Evolutionary conservation across 2,113 vertebrate species (phyloP).

Genomic region (Notiomystis cincta): DNA sequence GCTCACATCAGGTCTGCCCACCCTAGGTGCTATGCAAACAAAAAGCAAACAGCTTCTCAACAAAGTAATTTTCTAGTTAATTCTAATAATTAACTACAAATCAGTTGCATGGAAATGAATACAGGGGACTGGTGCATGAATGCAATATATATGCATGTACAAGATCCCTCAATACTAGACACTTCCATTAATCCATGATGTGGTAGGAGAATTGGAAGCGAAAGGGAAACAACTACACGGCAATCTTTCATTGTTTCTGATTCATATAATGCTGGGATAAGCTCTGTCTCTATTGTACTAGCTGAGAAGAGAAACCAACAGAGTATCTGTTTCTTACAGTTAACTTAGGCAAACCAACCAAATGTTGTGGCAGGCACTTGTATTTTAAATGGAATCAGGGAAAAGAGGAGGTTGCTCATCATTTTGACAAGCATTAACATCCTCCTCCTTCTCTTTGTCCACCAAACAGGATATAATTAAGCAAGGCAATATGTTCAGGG

Average conservation of each 20-base stretch:
- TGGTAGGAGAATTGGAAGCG: not conserved
- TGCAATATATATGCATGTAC: not conserved
- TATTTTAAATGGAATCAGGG: not conserved
- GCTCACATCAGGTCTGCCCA: not conserved
- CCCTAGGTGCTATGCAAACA: not conserved
- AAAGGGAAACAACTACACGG: not conserved
- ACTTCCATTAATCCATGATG: not conserved
- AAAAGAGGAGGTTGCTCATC: not conserved
- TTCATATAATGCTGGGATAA: not conserved
- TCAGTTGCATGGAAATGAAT: not conserved
- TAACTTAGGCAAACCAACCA: not conserved
- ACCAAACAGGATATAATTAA: slow-evolving; percentile 35
- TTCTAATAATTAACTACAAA: not conserved
- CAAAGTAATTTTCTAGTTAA: not conserved
- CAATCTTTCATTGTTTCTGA: not conserved
- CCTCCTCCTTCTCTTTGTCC: not conserved
- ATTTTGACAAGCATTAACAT: not conserved
- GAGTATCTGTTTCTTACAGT: not conserved
- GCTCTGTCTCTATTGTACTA: not conserved
- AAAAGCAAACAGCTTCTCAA: not conserved
- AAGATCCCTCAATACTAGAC: not conserved
- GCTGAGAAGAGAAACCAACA: not conserved
- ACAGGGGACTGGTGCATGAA: not conserved
- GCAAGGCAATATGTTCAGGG: slow-evolving; percentile 1
- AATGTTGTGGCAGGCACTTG: not conserved